Percentiles rank a stretch among this genome's conserved stretches.
Evolutionary conservation across 1,140 invertebrate genomes (phyloP).

Genomic region (Pararge aegeria): DNA sequence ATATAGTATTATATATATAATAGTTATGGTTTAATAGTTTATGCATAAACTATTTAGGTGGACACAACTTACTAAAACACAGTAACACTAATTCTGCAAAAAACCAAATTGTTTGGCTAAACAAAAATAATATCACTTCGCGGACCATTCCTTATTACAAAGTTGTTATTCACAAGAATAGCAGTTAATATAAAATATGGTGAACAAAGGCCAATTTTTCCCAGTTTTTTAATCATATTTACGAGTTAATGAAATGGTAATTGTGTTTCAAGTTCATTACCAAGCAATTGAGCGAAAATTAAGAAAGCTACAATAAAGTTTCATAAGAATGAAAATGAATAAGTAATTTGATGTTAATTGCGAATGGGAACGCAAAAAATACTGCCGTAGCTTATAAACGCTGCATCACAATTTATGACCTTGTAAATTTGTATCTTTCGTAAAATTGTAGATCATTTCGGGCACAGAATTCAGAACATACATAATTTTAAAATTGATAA

Average conservation of each 20-base stretch:
- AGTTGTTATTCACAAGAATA: background rate
- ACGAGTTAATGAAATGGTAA: constrained; percentile 11
- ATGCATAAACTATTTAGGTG: no score
- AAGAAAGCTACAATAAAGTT: constrained; percentile 13
- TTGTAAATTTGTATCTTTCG: background rate
- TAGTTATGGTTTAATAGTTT: no score
- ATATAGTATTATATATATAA: no score
- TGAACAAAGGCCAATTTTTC: background rate
- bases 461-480: background rate
- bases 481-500: background rate
- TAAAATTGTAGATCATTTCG: background rate
- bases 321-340: constrained; percentile 13
- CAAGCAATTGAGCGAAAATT: constrained; percentile 9
- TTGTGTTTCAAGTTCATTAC: constrained; percentile 20
- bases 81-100: no score
- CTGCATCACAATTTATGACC: background rate
- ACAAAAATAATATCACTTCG: no score
- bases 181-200: background rate
- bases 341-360: constrained; percentile 18
- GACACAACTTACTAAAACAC: no score
- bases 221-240: background rate
- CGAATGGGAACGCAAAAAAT: constrained; percentile 5
- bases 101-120: no score
- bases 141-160: background rate
- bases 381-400: background rate